A percentile compares a stretch with the other conserved stretches of the same genome.
Evolutionary conservation across 92 coral and sea anemone species (phyloP).

Genomic region (Pocillopora meandrina): DNA sequence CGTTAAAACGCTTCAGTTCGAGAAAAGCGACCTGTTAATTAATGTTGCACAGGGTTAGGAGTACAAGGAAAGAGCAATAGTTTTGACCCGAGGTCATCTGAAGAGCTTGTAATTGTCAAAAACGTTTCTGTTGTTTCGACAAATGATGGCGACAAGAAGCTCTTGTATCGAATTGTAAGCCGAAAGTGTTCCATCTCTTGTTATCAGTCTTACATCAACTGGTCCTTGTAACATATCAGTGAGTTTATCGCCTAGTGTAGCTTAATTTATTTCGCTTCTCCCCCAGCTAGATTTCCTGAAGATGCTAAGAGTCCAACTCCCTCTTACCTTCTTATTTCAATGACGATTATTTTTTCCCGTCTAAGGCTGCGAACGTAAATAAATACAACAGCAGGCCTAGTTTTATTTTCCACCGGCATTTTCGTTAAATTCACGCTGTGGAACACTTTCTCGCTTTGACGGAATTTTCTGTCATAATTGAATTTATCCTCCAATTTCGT

Average conservation of each 20-base stretch:
- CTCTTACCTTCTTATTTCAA: too few species aligned
- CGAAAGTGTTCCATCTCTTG: not conserved
- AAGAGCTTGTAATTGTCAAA: not conserved
- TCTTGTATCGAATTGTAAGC: not conserved
- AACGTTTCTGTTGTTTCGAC: not conserved
- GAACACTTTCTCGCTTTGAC: not conserved
- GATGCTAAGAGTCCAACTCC: not conserved
- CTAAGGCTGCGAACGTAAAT: not conserved
- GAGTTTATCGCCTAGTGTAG: slow-evolving; percentile 4
- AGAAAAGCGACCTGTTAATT: not conserved
- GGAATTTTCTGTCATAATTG: not conserved
- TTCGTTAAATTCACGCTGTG: not conserved
- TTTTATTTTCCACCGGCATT: not conserved
- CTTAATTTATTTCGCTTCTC: not conserved
- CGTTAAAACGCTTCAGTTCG: slow-evolving; percentile 3
- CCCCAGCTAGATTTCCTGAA: not conserved
- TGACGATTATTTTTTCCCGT: too few species aligned
- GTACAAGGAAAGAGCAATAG: not conserved
- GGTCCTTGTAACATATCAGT: not conserved
- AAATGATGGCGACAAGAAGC: too few species aligned
- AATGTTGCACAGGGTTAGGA: not conserved
- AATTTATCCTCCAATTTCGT: not conserved
- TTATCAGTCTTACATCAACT: not conserved
- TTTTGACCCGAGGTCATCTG: not conserved
- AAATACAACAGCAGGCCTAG: not conserved